Evolutionary conservation across 2,113 vertebrate species (phyloP).

Genomic region (Jacana jacana): DNA sequence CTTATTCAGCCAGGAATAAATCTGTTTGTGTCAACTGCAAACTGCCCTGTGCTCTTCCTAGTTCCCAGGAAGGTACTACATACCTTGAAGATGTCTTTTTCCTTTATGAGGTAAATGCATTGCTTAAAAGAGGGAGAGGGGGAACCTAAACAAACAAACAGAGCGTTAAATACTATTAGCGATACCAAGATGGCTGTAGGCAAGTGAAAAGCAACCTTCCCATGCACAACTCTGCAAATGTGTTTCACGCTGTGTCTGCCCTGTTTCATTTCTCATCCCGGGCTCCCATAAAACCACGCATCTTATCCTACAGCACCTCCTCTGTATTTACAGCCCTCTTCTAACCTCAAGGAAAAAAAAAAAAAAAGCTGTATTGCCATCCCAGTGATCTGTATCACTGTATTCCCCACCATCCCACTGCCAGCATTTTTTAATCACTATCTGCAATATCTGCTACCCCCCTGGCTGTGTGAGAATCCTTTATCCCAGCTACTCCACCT

Average conservation of each 20-base stretch:
- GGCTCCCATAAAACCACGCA: neutral
- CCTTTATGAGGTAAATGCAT: neutral
- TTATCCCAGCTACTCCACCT: neutral
- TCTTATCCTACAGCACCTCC: neutral
- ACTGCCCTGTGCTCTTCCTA: neutral
- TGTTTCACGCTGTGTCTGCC: neutral
- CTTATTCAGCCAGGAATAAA: neutral
- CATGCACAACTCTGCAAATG: neutral
- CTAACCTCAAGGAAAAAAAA: neutral
- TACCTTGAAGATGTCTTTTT: neutral
- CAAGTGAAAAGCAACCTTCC: neutral
- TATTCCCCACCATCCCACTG: neutral
- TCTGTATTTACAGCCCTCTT: neutral
- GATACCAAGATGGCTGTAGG: neutral
- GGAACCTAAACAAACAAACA: neutral
- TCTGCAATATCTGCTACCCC: neutral
- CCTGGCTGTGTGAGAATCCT: fast-evolving
- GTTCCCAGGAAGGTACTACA: neutral
- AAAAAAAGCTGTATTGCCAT: neutral
- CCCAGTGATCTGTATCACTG: neutral
- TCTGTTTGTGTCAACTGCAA: neutral
- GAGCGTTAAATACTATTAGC: neutral
- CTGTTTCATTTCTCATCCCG: neutral
- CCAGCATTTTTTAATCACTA: neutral
- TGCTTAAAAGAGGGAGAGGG: neutral